A percentile compares a stretch with the other conserved stretches of the same genome.
Conservation (phyloP, 2,888 invertebrate species). For the Ditylenchus weischeri region DNA sequence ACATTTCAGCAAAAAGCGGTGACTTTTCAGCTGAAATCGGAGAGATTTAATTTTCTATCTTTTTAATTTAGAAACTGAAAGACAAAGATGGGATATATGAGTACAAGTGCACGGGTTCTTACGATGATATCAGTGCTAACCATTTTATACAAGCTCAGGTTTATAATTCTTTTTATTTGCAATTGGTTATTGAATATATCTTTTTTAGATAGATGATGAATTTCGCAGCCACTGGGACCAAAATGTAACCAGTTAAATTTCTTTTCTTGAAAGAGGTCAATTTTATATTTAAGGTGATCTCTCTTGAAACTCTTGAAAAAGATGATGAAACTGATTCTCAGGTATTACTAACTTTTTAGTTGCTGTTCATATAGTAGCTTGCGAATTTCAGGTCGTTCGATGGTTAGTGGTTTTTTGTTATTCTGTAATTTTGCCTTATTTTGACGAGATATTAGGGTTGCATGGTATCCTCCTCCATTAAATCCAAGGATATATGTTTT, state of each 20-base stretch:
- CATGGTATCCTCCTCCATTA: slow-evolving; percentile 34
- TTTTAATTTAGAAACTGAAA: slow-evolving; percentile 1
- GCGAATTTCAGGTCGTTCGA: slow-evolving; percentile 11
- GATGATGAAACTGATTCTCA: slow-evolving; percentile 29
- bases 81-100: slow-evolving; percentile 26
- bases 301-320: slow-evolving; percentile 27
- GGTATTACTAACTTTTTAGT: slow-evolving; percentile 9
- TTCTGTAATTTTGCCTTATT: too few relatives aligned
- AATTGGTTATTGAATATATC: not conserved
- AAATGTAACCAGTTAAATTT: slow-evolving; percentile 19
- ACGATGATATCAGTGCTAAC: slow-evolving; percentile 30
- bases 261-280: too few relatives aligned
- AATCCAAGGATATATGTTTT: slow-evolving; percentile 30
- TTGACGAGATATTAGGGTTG: not conserved
- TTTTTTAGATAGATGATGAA: slow-evolving; percentile 26
- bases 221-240: slow-evolving; percentile 31
- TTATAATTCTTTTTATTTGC: not conserved
- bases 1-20: too few relatives aligned
- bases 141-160: slow-evolving; percentile 36
- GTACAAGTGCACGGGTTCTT: slow-evolving; percentile 33
- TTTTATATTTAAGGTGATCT: too few relatives aligned
- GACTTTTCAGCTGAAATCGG: too few relatives aligned
- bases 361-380: not conserved
- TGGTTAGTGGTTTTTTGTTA: slow-evolving; percentile 7
- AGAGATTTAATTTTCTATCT: too few relatives aligned